These are phyloP conservation scores for Paramuricea clavata DNA, from an alignment of 92 coral and sea anemone genomes.

Conservation along the genomic window DNA sequence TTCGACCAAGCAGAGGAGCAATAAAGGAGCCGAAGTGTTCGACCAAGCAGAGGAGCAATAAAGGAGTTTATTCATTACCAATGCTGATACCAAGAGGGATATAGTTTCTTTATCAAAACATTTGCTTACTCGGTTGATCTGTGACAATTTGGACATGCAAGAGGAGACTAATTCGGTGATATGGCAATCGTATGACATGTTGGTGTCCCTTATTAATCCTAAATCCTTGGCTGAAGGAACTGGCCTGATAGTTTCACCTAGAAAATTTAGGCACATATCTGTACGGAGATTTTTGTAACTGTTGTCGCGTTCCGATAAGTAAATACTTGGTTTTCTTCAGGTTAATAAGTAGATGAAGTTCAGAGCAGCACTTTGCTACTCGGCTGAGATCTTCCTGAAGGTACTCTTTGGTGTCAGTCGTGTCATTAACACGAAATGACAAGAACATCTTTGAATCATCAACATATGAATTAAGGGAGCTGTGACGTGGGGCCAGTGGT, in stretches of 20 bases:
- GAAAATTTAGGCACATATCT: constrained; percentile 1
- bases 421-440: background rate
- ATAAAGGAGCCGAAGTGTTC: constrained; percentile 46
- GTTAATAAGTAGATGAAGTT: constrained; percentile 38
- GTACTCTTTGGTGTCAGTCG: no score
- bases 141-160: constrained; percentile 47
- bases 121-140: constrained; percentile 49
- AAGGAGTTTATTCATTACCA: constrained; percentile 46
- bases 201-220: constrained; percentile 35
- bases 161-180: constrained; percentile 18
- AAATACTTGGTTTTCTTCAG: constrained; percentile 61
- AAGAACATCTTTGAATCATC: background rate
- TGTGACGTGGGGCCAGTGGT: background rate
- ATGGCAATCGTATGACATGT: constrained; percentile 40
- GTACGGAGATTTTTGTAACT: background rate
- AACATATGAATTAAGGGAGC: background rate
- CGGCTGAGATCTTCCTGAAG: no score
- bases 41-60: constrained; percentile 61
- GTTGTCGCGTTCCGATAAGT: constrained; percentile 51
- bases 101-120: constrained; percentile 44
- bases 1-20: no score
- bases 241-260: constrained; percentile 34
- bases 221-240: constrained; percentile 48
- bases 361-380: constrained; percentile 60
- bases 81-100: constrained; percentile 15